Evolutionary conservation across 1,140 invertebrate genomes (phyloP).

Genomic region (Metaphire vulgaris): DNA sequence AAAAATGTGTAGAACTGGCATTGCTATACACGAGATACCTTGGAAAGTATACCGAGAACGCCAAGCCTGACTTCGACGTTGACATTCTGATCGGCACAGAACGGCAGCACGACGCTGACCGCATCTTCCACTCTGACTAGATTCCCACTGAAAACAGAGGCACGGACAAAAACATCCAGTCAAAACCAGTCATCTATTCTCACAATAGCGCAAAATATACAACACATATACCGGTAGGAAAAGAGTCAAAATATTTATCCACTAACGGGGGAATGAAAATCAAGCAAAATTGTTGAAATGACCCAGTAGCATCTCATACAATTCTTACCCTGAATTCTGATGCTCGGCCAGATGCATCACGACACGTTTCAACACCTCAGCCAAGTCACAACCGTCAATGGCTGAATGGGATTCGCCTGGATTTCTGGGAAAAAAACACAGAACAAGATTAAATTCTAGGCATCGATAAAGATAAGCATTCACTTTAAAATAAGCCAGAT

Average conservation of each 20-base stretch:
- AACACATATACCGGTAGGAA: background rate
- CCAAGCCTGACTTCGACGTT: constrained; percentile 38
- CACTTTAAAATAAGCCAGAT: too few relatives aligned
- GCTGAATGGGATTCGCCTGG: too few relatives aligned
- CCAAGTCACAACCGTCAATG: background rate
- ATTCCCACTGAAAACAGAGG: constrained; percentile 35
- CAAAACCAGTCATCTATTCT: background rate
- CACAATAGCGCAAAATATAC: background rate
- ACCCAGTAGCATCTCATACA: too few relatives aligned
- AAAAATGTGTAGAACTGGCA: too few relatives aligned
- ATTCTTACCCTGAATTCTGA: background rate
- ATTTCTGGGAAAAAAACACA: too few relatives aligned
- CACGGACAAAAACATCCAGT: background rate
- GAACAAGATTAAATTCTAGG: too few relatives aligned
- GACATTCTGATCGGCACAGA: constrained; percentile 39
- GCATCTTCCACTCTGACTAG: constrained; percentile 37
- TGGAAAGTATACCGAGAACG: constrained; percentile 40
- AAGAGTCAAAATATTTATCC: too few relatives aligned
- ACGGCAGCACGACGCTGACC: constrained; percentile 37
- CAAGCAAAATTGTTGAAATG: too few relatives aligned
- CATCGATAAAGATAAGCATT: too few relatives aligned
- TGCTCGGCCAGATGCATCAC: background rate
- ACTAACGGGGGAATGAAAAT: too few relatives aligned
- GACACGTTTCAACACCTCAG: background rate
- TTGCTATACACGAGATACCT: too few relatives aligned